These are phyloP conservation scores for Xylocampa areola DNA, from an alignment of 2,888 invertebrate genomes.

Conservation along the genomic window DNA sequence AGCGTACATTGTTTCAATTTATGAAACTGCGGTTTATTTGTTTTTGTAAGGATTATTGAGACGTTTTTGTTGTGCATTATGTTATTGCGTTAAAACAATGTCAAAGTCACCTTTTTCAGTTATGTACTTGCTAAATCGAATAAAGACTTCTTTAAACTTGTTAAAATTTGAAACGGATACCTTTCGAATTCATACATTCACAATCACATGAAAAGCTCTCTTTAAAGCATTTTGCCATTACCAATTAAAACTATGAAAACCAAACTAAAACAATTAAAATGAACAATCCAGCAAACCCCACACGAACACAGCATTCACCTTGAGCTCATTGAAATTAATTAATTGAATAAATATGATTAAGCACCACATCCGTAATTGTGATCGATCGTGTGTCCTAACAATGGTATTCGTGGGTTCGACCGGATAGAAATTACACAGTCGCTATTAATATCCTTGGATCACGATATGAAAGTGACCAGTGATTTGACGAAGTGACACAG, in stretches of 20 bases:
- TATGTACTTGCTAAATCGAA: no score
- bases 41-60: slow-evolving; percentile 38
- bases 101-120: slow-evolving; percentile 4
- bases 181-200: no score
- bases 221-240: not conserved
- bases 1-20: slow-evolving; percentile 63
- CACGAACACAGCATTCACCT: slow-evolving; percentile 70
- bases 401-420: slow-evolving; percentile 66
- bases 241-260: slow-evolving; percentile 7
- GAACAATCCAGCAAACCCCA: slow-evolving; percentile 53
- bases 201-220: not conserved
- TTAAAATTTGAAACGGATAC: no score
- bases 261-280: slow-evolving; percentile 47
- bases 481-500: slow-evolving; percentile 64
- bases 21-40: slow-evolving; percentile 46
- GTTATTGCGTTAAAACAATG: slow-evolving; percentile 21
- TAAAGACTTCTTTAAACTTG: no score
- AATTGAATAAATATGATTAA: slow-evolving; percentile 84
- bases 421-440: slow-evolving; percentile 70
- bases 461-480: slow-evolving; percentile 74
- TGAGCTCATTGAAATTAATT: slow-evolving; percentile 82
- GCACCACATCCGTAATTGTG: slow-evolving; percentile 86
- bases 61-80: slow-evolving; percentile 20
- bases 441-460: slow-evolving; percentile 74
- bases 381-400: slow-evolving; percentile 76